These are phyloP conservation scores for Aphelinus certus DNA, from an alignment of 1,140 invertebrate genomes.

Conservation along the genomic window DNA sequence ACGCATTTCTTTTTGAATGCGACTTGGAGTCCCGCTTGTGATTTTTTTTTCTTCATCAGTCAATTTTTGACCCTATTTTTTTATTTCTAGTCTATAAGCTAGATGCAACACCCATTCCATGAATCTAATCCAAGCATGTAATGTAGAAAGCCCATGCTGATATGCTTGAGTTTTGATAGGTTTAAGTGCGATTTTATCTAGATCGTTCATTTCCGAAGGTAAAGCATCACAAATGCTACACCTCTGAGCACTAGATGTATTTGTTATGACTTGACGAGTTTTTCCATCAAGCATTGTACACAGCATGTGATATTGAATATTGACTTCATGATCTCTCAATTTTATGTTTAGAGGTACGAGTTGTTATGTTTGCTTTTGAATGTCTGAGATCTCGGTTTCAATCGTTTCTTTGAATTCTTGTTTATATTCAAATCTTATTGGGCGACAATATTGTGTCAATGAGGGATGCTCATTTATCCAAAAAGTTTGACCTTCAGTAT, in stretches of 20 bases:
- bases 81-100: slow-evolving; percentile 11
- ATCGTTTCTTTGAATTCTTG: too few relatives aligned
- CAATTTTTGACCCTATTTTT: slow-evolving; percentile 2
- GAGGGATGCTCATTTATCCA: too few relatives aligned
- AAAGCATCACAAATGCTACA: not conserved
- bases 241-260: not conserved
- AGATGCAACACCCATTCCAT: slow-evolving; percentile 20
- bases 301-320: too few relatives aligned
- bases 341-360: too few relatives aligned
- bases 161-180: slow-evolving; percentile 2
- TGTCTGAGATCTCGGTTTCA: too few relatives aligned
- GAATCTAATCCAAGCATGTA: slow-evolving; percentile 23
- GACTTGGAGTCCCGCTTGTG: not conserved
- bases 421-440: too few relatives aligned
- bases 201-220: slow-evolving; percentile 11
- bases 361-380: too few relatives aligned
- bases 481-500: too few relatives aligned
- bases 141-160: slow-evolving; percentile 5
- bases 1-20: not conserved
- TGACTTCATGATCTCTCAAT: too few relatives aligned
- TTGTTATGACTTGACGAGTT: slow-evolving; percentile 10
- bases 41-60: slow-evolving; percentile 10
- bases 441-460: too few relatives aligned
- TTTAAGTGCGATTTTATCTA: not conserved
- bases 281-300: not conserved